phyloP scores from a whole-genome alignment of 2,113 vertebrate genomes.

The Brienomyrus longianalis region DNA sequence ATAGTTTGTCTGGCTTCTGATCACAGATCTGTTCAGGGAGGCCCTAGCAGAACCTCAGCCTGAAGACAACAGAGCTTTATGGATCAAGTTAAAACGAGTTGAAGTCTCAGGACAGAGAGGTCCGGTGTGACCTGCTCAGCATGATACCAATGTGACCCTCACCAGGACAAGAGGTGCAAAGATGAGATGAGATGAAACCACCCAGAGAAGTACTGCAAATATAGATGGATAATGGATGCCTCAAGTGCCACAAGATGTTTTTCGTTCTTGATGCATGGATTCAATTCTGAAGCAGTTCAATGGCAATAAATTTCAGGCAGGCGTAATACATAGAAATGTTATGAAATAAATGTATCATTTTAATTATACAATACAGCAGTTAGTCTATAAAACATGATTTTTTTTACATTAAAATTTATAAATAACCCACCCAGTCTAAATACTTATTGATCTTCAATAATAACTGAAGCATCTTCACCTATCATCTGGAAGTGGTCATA shows the following conservation, averaged over 20 bases:
- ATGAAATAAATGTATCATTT: not conserved
- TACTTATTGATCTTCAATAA: not conserved
- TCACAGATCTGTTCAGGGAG: not conserved
- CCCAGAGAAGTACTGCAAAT: not conserved
- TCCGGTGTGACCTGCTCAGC: not conserved
- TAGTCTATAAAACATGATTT: not conserved
- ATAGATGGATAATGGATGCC: not conserved
- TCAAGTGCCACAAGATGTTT: not conserved
- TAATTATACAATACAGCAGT: not conserved
- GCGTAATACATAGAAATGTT: not conserved
- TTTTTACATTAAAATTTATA: not conserved
- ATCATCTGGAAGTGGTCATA: not conserved
- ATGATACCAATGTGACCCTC: not conserved
- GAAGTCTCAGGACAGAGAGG: not conserved
- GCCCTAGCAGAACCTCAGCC: not conserved
- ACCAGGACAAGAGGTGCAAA: not conserved
- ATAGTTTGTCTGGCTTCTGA: not conserved
- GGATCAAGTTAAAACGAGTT: not conserved
- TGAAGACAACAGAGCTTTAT: not conserved
- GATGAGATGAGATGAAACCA: not conserved
- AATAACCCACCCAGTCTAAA: not conserved
- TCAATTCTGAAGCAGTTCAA: not conserved
- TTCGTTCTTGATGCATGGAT: not conserved
- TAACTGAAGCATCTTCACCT: not conserved
- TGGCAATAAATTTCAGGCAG: not conserved